Conservation (phyloP, 1,140 invertebrate genomes). For the Drosophila novamexicana region DNA sequence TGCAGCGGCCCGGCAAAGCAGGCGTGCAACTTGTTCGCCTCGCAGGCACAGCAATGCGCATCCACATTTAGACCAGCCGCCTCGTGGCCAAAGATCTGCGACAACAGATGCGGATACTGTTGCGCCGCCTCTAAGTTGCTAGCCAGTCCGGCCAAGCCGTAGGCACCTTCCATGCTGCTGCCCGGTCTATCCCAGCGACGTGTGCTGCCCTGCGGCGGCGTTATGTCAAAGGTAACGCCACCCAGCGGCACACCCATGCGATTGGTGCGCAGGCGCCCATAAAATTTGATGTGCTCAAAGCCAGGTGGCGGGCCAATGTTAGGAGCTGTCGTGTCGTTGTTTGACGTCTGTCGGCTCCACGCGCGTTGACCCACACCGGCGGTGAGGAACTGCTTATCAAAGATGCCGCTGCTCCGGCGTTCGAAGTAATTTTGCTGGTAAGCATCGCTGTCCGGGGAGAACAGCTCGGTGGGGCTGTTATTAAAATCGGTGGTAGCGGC, state of each 20-base stretch:
- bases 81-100: slow-evolving; percentile 39
- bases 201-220: not conserved
- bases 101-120: slow-evolving; percentile 12
- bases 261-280: slow-evolving; percentile 48
- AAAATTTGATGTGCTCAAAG: slow-evolving; percentile 33
- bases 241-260: slow-evolving; percentile 47
- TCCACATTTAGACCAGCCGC: slow-evolving; percentile 4
- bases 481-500: slow-evolving; percentile 16
- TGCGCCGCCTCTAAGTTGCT: slow-evolving; percentile 22
- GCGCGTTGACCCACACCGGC: slow-evolving; percentile 45
- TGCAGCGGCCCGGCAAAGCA: slow-evolving; percentile 38
- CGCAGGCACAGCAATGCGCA: not conserved
- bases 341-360: not conserved
- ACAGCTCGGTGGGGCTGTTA: not conserved
- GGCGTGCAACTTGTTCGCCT: slow-evolving; percentile 27
- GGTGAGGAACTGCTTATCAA: slow-evolving; percentile 51
- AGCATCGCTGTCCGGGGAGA: not conserved
- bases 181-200: not conserved
- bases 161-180: slow-evolving; percentile 21
- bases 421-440: slow-evolving; percentile 11
- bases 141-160: slow-evolving; percentile 55
- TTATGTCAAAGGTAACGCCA: slow-evolving; percentile 45
- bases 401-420: slow-evolving; percentile 25
- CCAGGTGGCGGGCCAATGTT: slow-evolving; percentile 37
- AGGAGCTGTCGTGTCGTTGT: too few species aligned